A percentile compares a stretch with the other conserved stretches of the same genome.
Conservation (phyloP, 2,113 vertebrate genomes). For the Paralichthys olivaceus region DNA sequence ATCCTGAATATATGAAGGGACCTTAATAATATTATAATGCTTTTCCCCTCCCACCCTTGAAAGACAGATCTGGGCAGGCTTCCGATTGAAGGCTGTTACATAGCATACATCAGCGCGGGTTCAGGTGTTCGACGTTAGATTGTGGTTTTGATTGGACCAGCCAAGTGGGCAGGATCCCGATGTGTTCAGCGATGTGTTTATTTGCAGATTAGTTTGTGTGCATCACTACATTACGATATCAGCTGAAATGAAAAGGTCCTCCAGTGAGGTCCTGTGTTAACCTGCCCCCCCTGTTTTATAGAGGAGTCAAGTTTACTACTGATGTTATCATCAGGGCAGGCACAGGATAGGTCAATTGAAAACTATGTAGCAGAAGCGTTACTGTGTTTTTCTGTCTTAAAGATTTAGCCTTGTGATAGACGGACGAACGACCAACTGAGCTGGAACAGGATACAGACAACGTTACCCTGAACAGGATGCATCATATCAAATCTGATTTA, state of each 20-base stretch:
- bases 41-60: conserved; percentile 12
- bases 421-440: not conserved
- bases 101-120: too few species aligned
- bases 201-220: conserved; percentile 20
- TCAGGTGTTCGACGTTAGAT: too few species aligned
- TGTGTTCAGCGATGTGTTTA: conserved; percentile 10
- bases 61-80: conserved; percentile 3
- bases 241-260: not conserved
- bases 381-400: not conserved
- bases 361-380: not conserved
- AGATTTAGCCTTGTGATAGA: not conserved
- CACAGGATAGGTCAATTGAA: not conserved
- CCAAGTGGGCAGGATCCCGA: not conserved
- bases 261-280: not conserved
- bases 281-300: not conserved
- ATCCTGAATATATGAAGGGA: conserved; percentile 53
- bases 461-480: not conserved
- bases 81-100: not conserved
- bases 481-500: not conserved
- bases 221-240: conserved; percentile 2
- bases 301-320: not conserved
- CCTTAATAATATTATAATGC: conserved; percentile 36
- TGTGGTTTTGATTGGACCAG: not conserved
- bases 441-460: not conserved
- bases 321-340: not conserved